Evolutionary conservation across 2,113 vertebrate genomes (phyloP).

Genomic region (Willisornis vidua): DNA sequence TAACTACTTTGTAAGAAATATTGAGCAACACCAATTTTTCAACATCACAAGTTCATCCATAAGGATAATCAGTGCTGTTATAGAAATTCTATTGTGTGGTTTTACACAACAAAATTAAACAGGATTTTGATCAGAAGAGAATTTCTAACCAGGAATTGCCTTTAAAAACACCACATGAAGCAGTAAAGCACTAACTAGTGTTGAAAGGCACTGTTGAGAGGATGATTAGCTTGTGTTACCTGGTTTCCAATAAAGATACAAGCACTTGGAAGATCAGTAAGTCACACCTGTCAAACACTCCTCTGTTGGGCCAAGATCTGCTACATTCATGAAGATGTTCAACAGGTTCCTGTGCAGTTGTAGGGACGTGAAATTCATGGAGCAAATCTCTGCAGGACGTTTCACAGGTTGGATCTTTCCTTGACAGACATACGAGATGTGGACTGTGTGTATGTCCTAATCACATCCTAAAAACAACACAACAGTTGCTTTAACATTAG

Average conservation of each 20-base stretch:
- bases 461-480: conserved; percentile 30
- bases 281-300: neutral
- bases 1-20: neutral
- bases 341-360: neutral
- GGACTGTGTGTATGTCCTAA: conserved; percentile 65
- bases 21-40: neutral
- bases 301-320: neutral
- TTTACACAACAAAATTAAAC: neutral
- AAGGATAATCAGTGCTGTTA: neutral
- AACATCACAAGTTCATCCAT: neutral
- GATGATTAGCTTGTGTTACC: neutral
- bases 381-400: neutral
- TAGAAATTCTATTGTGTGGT: neutral
- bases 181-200: neutral
- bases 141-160: neutral
- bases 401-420: conserved; percentile 76
- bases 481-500: neutral
- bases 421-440: conserved; percentile 39
- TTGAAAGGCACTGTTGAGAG: conserved; percentile 35
- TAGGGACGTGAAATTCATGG: neutral
- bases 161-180: neutral
- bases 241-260: neutral
- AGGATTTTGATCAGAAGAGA: neutral
- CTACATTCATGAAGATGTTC: neutral
- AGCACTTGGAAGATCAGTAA: neutral